A percentile compares a stretch with the other conserved stretches of the same genome.
These are phyloP conservation scores for Chloroceryle inda DNA, from an alignment of 2,797 vertebrate genomes.

Conservation along the genomic window DNA sequence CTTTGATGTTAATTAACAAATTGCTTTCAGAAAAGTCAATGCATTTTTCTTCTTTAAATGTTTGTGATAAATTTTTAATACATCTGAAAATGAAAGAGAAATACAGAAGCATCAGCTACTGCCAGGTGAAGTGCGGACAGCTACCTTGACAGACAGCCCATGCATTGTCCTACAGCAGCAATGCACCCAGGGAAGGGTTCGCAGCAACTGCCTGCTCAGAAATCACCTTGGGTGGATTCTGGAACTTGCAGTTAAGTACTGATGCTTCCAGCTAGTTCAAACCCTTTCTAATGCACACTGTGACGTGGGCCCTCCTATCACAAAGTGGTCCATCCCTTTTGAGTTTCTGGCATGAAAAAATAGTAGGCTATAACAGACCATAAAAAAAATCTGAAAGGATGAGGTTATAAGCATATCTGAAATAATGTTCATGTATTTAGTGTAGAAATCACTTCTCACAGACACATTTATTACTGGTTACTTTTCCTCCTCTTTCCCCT, in stretches of 20 bases:
- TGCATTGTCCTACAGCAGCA: accelerated
- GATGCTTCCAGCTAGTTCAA: background rate
- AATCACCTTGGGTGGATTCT: background rate
- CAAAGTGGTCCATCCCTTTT: background rate
- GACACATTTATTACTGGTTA: background rate
- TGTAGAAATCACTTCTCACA: too few relatives aligned
- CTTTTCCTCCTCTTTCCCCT: background rate
- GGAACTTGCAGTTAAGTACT: background rate
- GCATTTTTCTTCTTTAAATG: constrained; percentile 79
- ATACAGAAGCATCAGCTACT: background rate
- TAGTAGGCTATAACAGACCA: background rate
- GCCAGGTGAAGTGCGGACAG: background rate
- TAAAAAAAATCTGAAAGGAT: background rate
- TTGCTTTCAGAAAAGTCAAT: constrained; percentile 84
- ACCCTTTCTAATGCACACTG: background rate
- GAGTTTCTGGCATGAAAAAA: background rate
- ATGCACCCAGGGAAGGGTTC: background rate
- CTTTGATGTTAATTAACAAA: constrained; percentile 88
- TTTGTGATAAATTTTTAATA: constrained; percentile 82
- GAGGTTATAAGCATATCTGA: background rate
- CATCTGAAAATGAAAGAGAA: constrained; percentile 63
- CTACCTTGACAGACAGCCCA: background rate
- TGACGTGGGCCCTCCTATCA: background rate
- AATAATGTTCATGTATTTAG: background rate
- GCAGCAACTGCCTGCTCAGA: background rate